phyloP scores from a whole-genome alignment of 1,140 invertebrate species.

The Drosophila carrolli region DNA sequence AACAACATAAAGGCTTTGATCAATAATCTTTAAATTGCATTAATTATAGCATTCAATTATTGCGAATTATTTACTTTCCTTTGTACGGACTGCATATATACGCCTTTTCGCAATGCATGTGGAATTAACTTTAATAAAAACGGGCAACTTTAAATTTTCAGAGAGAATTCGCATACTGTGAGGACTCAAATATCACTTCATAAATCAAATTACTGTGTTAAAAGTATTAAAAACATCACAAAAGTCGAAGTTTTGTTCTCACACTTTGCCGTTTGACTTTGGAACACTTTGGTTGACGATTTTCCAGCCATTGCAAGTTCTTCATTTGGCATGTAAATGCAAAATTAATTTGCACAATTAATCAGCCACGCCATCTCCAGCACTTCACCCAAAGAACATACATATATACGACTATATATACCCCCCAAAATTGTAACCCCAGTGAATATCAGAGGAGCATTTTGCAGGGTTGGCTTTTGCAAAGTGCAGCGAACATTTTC shows the following conservation, averaged over 20 bases:
- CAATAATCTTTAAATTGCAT: background rate
- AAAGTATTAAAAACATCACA: constrained; percentile 32
- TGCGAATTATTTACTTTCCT: too few species aligned
- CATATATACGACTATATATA: background rate
- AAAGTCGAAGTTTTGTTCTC: constrained; percentile 3
- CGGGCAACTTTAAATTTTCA: background rate
- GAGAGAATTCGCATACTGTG: background rate
- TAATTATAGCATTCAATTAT: background rate
- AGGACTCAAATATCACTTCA: constrained; percentile 21
- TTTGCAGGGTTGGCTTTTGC: constrained; percentile 34
- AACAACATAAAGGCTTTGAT: too few species aligned
- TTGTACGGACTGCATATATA: too few species aligned
- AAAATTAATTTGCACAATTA: constrained; percentile 80
- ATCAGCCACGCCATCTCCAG: constrained; percentile 58
- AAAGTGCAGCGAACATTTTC: constrained; percentile 61
- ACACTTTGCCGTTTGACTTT: constrained; percentile 27
- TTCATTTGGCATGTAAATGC: constrained; percentile 66
- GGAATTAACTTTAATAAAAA: background rate
- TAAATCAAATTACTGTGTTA: constrained; percentile 36
- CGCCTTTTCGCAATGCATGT: too few species aligned
- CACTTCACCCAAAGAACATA: background rate
- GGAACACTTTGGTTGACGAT: constrained; percentile 37
- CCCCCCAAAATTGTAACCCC: background rate
- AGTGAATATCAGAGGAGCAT: constrained; percentile 47
- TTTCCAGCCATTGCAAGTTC: constrained; percentile 56